Evolutionary conservation across 1,140 invertebrate species (phyloP).

Genomic region (Xylocopa sonorina): DNA sequence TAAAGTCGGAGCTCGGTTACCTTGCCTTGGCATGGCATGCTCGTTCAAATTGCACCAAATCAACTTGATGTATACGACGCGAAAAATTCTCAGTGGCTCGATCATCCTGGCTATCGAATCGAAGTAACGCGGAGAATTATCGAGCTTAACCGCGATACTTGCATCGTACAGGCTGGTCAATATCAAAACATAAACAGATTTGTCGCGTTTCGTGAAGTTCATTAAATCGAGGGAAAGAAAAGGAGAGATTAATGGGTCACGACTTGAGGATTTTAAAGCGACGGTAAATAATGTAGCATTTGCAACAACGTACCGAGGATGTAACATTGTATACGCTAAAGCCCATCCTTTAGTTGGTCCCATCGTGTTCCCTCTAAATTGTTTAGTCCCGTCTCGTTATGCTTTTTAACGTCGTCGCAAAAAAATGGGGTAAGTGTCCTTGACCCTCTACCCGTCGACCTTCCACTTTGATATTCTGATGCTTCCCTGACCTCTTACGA

Average conservation of each 20-base stretch:
- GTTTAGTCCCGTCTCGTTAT: background rate
- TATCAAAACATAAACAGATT: conserved; percentile 2
- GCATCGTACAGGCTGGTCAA: background rate
- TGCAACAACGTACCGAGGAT: too few species aligned
- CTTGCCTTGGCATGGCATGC: background rate
- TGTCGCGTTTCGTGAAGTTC: background rate
- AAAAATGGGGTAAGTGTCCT: background rate
- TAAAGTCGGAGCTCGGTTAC: conserved; percentile 45
- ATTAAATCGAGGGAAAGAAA: background rate
- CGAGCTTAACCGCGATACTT: background rate
- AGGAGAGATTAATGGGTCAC: background rate
- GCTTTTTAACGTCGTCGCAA: background rate
- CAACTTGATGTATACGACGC: conserved; percentile 24
- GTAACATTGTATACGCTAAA: background rate
- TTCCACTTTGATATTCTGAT: background rate
- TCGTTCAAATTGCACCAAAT: conserved; percentile 29
- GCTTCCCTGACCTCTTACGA: background rate
- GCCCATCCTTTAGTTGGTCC: background rate
- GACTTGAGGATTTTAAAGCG: background rate
- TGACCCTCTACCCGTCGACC: background rate
- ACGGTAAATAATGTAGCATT: background rate
- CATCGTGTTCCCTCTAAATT: background rate
- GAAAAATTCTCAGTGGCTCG: conserved; percentile 26
- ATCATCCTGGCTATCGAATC: conserved; percentile 7
- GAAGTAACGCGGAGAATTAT: conserved; percentile 22